phyloP scores from a whole-genome alignment of 2,888 invertebrate species.

The Aphodius granarius region DNA sequence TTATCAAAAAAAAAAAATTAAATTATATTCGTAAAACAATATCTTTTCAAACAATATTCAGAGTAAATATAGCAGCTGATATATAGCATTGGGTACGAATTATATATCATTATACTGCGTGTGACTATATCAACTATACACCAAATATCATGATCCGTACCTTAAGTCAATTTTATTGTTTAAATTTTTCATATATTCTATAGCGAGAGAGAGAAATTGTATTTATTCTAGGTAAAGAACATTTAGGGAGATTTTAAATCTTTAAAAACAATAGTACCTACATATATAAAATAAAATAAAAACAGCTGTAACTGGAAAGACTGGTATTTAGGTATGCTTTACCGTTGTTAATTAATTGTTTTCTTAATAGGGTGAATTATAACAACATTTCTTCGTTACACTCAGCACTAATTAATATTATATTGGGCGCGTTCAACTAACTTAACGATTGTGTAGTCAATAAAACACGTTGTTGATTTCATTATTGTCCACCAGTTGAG shows the following conservation, averaged over 20 bases:
- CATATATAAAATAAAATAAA: too few species aligned
- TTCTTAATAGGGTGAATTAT: neutral
- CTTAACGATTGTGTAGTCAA: too few species aligned
- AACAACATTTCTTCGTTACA: neutral
- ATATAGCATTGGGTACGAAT: neutral
- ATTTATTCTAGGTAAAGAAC: slow-evolving; percentile 15
- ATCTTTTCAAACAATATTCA: too few species aligned
- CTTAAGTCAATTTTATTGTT: slow-evolving; percentile 30
- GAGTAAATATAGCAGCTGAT: neutral
- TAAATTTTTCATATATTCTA: slow-evolving; percentile 29
- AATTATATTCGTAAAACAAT: neutral
- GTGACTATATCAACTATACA: slow-evolving; percentile 23
- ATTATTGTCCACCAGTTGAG: too few species aligned
- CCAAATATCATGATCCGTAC: slow-evolving; percentile 29
- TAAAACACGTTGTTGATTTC: too few species aligned
- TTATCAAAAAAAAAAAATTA: neutral
- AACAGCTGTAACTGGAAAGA: slow-evolving; percentile 10
- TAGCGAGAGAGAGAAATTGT: slow-evolving; percentile 19
- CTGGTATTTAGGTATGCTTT: slow-evolving; percentile 9
- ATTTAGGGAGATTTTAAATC: slow-evolving; percentile 1
- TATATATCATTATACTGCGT: slow-evolving; percentile 1
- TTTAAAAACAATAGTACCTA: neutral
- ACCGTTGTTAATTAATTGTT: neutral
- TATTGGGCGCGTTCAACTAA: too few species aligned
- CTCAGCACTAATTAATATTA: neutral